Evolutionary conservation across 1,140 invertebrate species (phyloP).

Genomic region (Brachionus koreanus): DNA sequence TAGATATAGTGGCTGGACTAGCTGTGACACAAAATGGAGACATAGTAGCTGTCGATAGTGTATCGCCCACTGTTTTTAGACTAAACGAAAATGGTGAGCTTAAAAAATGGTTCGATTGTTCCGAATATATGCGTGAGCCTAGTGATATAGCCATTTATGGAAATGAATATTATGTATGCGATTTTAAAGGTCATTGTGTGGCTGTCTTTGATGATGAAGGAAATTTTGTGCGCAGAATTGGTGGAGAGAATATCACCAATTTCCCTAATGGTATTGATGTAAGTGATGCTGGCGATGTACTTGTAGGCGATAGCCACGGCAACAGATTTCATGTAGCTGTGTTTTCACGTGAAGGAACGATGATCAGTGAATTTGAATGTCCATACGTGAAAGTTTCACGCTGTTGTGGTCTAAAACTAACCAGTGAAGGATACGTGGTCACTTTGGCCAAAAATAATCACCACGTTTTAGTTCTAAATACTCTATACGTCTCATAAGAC

Average conservation of each 20-base stretch:
- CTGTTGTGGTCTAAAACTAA: conserved; percentile 93
- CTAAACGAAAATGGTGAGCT: conserved; percentile 83
- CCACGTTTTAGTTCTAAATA: conserved; percentile 80
- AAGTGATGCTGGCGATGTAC: conserved; percentile 83
- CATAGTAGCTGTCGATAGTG: conserved; percentile 93
- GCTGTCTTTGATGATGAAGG: conserved; percentile 89
- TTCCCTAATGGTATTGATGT: conserved; percentile 97
- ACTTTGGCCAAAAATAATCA: conserved; percentile 97
- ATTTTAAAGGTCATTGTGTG: conserved; percentile 95
- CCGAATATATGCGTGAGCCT: conserved; percentile 90
- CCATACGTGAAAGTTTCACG: conserved; percentile 93
- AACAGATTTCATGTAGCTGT: conserved; percentile 94
- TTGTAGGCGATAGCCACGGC: conserved; percentile 93
- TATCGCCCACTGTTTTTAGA: conserved; percentile 90
- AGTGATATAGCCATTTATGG: conserved; percentile 90
- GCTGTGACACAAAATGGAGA: conserved; percentile 82
- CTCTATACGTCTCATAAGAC: conserved; percentile 14
- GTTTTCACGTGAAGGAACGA: conserved; percentile 74
- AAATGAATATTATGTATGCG: conserved; percentile 92
- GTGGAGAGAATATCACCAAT: conserved; percentile 87
- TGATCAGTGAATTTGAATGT: conserved; percentile 90
- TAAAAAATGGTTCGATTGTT: conserved; percentile 90
- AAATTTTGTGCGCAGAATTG: conserved; percentile 81
- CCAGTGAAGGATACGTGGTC: conserved; percentile 89
- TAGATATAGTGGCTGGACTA: conserved; percentile 93